Evolutionary conservation across 2,888 invertebrate genomes (phyloP).

Genomic region (Caenorhabditis panamensis): DNA sequence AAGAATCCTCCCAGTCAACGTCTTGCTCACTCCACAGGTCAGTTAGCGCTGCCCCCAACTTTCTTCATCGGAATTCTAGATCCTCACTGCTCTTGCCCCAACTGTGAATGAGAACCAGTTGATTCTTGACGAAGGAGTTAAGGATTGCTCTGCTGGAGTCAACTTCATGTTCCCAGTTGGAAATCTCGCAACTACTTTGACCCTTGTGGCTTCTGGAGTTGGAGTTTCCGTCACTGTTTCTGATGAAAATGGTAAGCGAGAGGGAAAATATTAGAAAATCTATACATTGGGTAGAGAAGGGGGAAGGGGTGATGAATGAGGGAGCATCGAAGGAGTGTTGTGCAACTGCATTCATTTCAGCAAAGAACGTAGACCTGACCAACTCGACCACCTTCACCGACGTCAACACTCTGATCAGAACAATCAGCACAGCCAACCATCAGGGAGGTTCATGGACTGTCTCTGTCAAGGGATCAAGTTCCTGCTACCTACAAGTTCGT

Average conservation of each 20-base stretch:
- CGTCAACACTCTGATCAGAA: conserved; percentile 43
- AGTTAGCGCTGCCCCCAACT: background rate
- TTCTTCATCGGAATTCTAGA: conserved; percentile 13
- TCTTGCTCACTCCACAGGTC: conserved; percentile 18
- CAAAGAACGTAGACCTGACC: conserved; percentile 25
- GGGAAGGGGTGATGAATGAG: too few species aligned
- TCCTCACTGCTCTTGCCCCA: conserved; percentile 26
- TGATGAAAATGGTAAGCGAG: conserved; percentile 27
- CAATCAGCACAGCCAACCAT: conserved; percentile 30
- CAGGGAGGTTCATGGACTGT: conserved; percentile 48
- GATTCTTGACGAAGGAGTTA: conserved; percentile 57
- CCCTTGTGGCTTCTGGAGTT: conserved; percentile 48
- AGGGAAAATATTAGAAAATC: background rate
- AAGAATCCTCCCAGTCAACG: conserved; percentile 57
- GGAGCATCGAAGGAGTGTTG: too few species aligned
- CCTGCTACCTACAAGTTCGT: conserved; percentile 58
- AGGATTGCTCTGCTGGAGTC: conserved; percentile 48
- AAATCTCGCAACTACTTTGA: conserved; percentile 40
- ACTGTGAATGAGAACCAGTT: conserved; percentile 56
- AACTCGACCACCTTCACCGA: conserved; percentile 33
- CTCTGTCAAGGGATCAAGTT: conserved; percentile 10
- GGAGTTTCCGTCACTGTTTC: conserved; percentile 31
- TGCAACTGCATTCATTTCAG: conserved; percentile 9
- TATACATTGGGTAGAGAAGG: too few species aligned
- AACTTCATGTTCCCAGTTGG: conserved; percentile 62